phyloP scores from a whole-genome alignment of 2,888 invertebrate species.

The Anthrax anthrax region DNA sequence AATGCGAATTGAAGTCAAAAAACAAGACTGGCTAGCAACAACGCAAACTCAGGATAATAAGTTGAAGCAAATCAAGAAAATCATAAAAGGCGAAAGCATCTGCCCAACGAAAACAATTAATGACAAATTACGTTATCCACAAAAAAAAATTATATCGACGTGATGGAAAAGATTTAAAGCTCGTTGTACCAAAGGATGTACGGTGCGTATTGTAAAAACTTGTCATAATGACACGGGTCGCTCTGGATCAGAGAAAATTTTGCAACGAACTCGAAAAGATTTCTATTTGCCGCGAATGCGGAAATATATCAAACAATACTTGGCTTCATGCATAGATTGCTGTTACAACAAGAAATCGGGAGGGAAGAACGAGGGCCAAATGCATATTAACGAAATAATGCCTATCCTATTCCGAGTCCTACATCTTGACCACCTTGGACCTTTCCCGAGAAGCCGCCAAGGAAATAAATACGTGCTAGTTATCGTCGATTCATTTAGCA shows the following conservation, averaged over 20 bases:
- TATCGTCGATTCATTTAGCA: background rate
- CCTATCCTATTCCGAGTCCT: slow-evolving; percentile 6
- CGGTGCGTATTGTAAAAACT: background rate
- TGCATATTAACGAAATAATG: background rate
- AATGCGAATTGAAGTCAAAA: background rate
- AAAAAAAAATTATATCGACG: background rate
- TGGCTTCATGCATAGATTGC: slow-evolving; percentile 3
- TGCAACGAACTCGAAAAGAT: background rate
- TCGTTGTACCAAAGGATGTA: slow-evolving; percentile 3
- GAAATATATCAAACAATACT: slow-evolving; percentile 4
- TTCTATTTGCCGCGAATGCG: slow-evolving; percentile 4
- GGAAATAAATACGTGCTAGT: slow-evolving; percentile 1
- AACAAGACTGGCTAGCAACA: too few species aligned
- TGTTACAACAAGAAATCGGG: slow-evolving; percentile 2
- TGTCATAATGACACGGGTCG: slow-evolving; percentile 6
- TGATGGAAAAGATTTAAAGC: background rate
- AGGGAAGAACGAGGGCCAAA: slow-evolving; percentile 1
- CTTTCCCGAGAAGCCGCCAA: slow-evolving; percentile 2
- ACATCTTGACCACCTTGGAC: slow-evolving; percentile 12
- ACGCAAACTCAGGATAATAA: too few species aligned
- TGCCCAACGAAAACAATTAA: background rate
- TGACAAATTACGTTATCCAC: background rate
- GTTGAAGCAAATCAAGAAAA: too few species aligned
- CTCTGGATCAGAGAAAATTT: slow-evolving; percentile 5
- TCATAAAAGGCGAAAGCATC: too few species aligned